A percentile compares a stretch with the other conserved stretches of the same genome.
Evolutionary conservation across 2,797 vertebrate species (phyloP).

Genomic region (Melanotaenia maccullochi): DNA sequence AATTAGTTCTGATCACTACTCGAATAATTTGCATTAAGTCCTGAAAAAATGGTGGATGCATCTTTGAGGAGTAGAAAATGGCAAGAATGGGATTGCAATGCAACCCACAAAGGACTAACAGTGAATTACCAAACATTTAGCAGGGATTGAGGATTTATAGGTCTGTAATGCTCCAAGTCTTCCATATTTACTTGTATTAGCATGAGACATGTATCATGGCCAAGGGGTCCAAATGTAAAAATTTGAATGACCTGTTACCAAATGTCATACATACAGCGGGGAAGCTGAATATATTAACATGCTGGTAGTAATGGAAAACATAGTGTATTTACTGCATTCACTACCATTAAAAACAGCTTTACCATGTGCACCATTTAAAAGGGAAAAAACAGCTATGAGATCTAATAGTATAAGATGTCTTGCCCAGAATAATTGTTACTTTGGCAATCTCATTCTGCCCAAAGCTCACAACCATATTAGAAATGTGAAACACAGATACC

Average conservation of each 20-base stretch:
- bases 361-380: too few species aligned
- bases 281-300: constrained; percentile 85
- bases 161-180: constrained; percentile 18
- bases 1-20: constrained; percentile 85
- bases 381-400: too few species aligned
- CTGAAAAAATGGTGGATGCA: constrained; percentile 86
- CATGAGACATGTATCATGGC: neutral
- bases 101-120: constrained; percentile 55
- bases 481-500: neutral
- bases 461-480: neutral
- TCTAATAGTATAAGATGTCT: too few species aligned
- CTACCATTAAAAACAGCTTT: constrained; percentile 17
- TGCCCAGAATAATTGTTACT: too few species aligned
- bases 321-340: constrained; percentile 73
- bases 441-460: neutral
- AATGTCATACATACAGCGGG: constrained; percentile 74
- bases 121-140: constrained; percentile 68
- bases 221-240: constrained; percentile 43
- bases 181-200: neutral
- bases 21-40: constrained; percentile 84
- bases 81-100: constrained; percentile 31
- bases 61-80: constrained; percentile 68
- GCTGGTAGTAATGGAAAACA: constrained; percentile 20
- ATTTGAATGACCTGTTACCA: constrained; percentile 75
- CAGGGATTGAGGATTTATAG: constrained; percentile 40